Conservation (phyloP, 2,888 invertebrate species). For the Aricia artaxerxes region DNA sequence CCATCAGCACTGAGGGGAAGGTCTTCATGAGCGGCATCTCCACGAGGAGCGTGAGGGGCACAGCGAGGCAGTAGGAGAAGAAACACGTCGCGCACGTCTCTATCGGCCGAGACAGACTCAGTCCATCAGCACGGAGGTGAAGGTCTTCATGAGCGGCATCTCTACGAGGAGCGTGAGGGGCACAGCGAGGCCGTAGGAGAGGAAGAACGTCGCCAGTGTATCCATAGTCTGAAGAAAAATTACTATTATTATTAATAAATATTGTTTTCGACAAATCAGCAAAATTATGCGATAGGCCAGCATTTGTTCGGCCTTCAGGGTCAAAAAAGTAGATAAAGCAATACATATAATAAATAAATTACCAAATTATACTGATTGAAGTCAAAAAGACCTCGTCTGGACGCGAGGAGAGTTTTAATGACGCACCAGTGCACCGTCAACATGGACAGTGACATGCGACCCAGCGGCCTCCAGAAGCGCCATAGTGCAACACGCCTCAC, state of each 20-base stretch:
- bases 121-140: too few species aligned
- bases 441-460: constrained; percentile 57
- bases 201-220: not conserved
- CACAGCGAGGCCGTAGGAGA: too few species aligned
- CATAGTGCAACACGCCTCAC: constrained; percentile 56
- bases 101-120: too few species aligned
- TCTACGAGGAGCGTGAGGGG: too few species aligned
- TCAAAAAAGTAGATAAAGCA: too few species aligned
- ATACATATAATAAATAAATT: constrained; percentile 31
- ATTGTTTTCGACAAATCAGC: not conserved
- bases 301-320: not conserved
- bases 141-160: too few species aligned
- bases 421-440: constrained; percentile 57
- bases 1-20: constrained; percentile 51
- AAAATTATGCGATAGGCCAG: not conserved
- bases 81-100: too few species aligned
- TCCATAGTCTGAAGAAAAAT: not conserved
- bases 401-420: constrained; percentile 48
- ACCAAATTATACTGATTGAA: constrained; percentile 42
- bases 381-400: constrained; percentile 36
- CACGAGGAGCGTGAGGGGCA: constrained; percentile 37
- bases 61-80: constrained; percentile 31
- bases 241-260: not conserved
- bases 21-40: constrained; percentile 44
- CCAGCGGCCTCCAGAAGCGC: constrained; percentile 55